These are phyloP conservation scores for Cossypha polioptera DNA, from an alignment of 2,797 vertebrate species.

Conservation along the genomic window DNA sequence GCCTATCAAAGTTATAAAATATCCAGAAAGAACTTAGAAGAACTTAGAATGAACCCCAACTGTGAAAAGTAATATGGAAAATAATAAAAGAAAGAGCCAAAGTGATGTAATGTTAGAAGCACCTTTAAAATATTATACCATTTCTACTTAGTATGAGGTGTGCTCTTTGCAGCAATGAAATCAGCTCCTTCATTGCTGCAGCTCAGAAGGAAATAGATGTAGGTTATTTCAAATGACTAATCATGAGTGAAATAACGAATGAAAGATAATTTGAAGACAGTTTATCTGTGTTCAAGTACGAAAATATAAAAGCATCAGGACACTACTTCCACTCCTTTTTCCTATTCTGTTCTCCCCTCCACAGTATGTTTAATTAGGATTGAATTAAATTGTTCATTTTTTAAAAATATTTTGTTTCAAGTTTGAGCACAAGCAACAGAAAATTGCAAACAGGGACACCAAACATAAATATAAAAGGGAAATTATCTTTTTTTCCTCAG, in stretches of 20 bases:
- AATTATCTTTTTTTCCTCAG: not conserved
- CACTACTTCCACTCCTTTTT: not conserved
- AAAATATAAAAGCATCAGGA: not conserved
- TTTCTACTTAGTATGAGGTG: not conserved
- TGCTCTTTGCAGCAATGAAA: not conserved
- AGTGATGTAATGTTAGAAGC: not conserved
- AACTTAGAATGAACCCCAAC: not conserved
- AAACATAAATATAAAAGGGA: not conserved
- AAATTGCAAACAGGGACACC: not conserved
- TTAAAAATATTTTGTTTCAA: not conserved
- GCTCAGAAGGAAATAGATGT: not conserved
- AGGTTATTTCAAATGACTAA: not conserved
- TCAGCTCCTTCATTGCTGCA: not conserved
- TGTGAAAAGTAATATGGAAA: not conserved
- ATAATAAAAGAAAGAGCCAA: not conserved
- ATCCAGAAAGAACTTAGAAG: not conserved
- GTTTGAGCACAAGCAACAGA: not conserved
- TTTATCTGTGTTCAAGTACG: not conserved
- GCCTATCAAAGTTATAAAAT: conserved; percentile 3
- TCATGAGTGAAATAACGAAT: not conserved
- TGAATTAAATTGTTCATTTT: not conserved
- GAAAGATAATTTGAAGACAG: not conserved
- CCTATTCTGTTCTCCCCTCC: not conserved
- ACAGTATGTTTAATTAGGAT: not conserved
- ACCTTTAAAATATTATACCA: not conserved